A percentile compares a stretch with the other conserved stretches of the same genome.
phyloP scores from a whole-genome alignment of 1,140 invertebrate genomes.

The Anastrepha obliqua region DNA sequence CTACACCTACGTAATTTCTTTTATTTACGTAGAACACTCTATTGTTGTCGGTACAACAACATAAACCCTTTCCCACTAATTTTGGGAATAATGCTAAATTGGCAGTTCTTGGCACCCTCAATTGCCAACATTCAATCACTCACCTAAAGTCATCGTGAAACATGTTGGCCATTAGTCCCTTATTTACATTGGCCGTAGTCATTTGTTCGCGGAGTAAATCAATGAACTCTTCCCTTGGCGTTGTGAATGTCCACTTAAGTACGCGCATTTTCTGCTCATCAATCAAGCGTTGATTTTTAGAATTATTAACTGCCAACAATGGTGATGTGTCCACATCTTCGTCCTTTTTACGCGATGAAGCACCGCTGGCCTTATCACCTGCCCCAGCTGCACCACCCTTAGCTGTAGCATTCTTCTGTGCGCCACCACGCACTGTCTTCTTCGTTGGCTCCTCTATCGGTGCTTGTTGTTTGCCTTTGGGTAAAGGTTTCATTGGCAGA shows the following conservation, averaged over 20 bases:
- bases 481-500: slow-evolving; percentile 88
- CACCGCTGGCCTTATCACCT: slow-evolving; percentile 72
- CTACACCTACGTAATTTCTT: too few relatives aligned
- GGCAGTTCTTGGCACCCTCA: too few relatives aligned
- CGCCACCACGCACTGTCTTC: slow-evolving; percentile 77
- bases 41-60: too few relatives aligned
- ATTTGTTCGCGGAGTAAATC: slow-evolving; percentile 94
- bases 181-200: slow-evolving; percentile 90
- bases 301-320: slow-evolving; percentile 86
- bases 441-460: slow-evolving; percentile 75
- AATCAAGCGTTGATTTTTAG: slow-evolving; percentile 92
- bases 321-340: slow-evolving; percentile 90
- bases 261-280: slow-evolving; percentile 95
- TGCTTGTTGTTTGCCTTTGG: slow-evolving; percentile 76
- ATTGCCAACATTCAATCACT: background rate
- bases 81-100: too few relatives aligned
- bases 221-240: slow-evolving; percentile 94
- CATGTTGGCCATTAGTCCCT: slow-evolving; percentile 90
- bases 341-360: slow-evolving; percentile 84
- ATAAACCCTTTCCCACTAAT: too few relatives aligned
- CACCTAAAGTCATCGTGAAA: slow-evolving; percentile 94
- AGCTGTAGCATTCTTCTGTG: slow-evolving; percentile 58
- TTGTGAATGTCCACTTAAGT: slow-evolving; percentile 97
- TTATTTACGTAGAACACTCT: too few relatives aligned
- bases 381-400: slow-evolving; percentile 75